Conservation (phyloP, 2,113 vertebrate genomes). For the Paramormyrops kingsleyae region DNA sequence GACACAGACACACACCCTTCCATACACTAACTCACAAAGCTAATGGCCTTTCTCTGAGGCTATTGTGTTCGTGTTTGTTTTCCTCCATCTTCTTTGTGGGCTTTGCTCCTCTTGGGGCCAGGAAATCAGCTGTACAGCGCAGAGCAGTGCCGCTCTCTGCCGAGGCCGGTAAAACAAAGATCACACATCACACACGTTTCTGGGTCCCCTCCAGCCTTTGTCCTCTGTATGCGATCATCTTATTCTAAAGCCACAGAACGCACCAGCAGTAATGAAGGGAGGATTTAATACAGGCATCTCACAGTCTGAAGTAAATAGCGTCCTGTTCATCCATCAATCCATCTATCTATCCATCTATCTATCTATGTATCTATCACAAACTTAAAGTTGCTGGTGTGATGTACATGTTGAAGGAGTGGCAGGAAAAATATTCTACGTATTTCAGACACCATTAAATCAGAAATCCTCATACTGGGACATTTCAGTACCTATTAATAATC, state of each 20-base stretch:
- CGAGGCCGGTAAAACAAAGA: neutral
- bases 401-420: neutral
- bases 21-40: neutral
- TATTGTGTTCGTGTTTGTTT: neutral
- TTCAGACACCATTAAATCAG: neutral
- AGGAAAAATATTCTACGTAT: neutral
- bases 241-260: neutral
- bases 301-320: neutral
- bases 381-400: neutral
- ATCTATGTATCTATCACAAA: neutral
- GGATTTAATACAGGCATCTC: neutral
- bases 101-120: neutral
- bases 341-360: neutral
- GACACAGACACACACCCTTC: neutral
- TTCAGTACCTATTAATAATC: neutral
- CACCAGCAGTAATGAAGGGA: neutral
- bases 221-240: neutral
- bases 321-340: neutral
- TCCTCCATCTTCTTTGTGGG: neutral
- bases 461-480: neutral
- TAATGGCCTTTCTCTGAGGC: neutral
- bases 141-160: neutral
- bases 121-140: neutral
- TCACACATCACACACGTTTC: neutral
- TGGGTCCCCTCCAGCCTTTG: neutral